A percentile compares a stretch with the other conserved stretches of the same genome.
Evolutionary conservation across 1,140 invertebrate genomes (phyloP).

Genomic region (Gonioctena quinquepunctata): DNA sequence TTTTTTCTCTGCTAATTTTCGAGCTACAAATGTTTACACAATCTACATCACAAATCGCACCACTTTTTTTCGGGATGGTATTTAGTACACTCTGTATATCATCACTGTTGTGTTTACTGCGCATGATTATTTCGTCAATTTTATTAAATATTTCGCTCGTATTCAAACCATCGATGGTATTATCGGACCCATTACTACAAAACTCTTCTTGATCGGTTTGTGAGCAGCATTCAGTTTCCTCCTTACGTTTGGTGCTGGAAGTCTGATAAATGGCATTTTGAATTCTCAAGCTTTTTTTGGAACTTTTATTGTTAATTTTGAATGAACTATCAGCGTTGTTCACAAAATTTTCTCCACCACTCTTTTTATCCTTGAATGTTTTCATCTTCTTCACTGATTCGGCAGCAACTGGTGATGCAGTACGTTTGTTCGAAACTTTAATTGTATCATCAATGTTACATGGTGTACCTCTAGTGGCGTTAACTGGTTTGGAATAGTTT

Average conservation of each 20-base stretch:
- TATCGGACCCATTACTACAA: no score
- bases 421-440: not conserved
- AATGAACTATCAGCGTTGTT: not conserved
- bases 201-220: no score
- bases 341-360: not conserved
- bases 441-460: not conserved
- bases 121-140: not conserved
- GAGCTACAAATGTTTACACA: not conserved
- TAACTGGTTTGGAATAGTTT: not conserved
- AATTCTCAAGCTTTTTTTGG: no score
- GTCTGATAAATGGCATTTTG: no score
- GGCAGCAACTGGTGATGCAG: not conserved
- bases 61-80: not conserved
- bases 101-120: slow-evolving; percentile 3
- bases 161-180: not conserved
- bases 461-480: not conserved
- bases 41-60: not conserved
- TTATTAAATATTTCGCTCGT: slow-evolving; percentile 4
- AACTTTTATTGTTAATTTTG: not conserved
- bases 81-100: not conserved
- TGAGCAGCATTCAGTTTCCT: no score
- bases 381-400: not conserved
- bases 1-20: not conserved
- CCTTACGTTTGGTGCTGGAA: no score
- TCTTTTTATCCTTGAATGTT: not conserved